Evolutionary conservation across 2,113 vertebrate genomes (phyloP), one percentile per base, ranked within the genome.

Genomic region (Neotragus pygmaeus): DNA sequence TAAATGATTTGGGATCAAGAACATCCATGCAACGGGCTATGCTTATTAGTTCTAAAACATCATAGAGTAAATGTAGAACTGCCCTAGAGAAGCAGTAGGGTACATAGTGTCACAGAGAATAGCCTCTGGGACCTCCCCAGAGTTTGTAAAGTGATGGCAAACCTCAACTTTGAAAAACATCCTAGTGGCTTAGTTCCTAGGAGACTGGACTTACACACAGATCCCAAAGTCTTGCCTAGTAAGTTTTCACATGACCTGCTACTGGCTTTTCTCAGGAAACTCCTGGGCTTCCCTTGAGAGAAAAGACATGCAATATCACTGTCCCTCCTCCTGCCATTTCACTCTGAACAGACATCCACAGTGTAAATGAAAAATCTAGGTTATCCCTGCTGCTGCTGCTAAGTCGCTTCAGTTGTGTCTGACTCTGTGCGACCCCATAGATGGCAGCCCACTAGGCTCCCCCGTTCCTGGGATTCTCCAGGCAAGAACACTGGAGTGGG

Each of bases 1-100:
- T 53, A 90, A 95, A 91, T 73, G 39, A 81, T 90, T 94, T 90
- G 33, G 33, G 66, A 82, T 94, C 83, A 93, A 92, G 80, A 70
- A 62, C 13, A 30, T 7, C 49, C 11, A 36, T n/a, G 23, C 36
- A 33, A 57, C 2, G 27, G 82, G 64, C 60, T n/a, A 28, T 11
- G 2, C 47, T 94, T 39, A 16, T 66, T 85, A 60, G 25, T 75
- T 91, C 23, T 55, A 81, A 94, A 66, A 21, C 27, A 49, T 43
- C 33, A 43, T 25, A 16, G 39, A 23, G 12, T 16, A 70, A 33
- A 57, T 6, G 19, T 5, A 8, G 43, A 45, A 47, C 17, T 7
- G 5, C 51, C 28, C 21, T 6, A 39, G 53, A 91, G 19, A 8
- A 70, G 27, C 21, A 75, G 17, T 2, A 14, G 17, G 19, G 14